Evolutionary conservation across 2,113 vertebrate species (phyloP), one percentile per base, ranked within the genome.

Genomic region (Anguilla japonica): DNA sequence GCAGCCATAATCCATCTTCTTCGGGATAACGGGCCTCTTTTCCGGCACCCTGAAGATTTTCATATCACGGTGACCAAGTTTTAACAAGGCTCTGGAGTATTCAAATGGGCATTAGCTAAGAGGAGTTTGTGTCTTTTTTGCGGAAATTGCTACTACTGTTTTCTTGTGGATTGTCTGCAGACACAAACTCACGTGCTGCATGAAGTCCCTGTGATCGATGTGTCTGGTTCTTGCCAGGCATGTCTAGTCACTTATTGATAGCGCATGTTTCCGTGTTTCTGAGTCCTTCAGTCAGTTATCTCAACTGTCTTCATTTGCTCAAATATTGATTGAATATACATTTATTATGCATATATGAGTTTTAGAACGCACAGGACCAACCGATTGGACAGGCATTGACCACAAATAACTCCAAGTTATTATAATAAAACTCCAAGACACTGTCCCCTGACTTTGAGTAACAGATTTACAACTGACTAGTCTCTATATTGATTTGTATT

Each of bases 61-160:
- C 92, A 91, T 91, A 93, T 93, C 91, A 91, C 89, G 91, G 91
- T 93, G 91, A 92, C 89, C 79, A 84, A 83, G 87, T 87, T 91
- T 92, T 93, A 93, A 94, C 92, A 93, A 93, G 92, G 88, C 94
- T 92, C 93, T 87, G 89, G 92, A 91, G 93, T 85, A 91, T 92
- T 92, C 67, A 29, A 71, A 87, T 82, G 83, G 87, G 71, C 80
- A 83, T 88, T 87, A 83, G 82, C 75, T 79, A 84, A 83, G 82
- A 63, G 81, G 50, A 88, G 88, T 83, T 75, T 87, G 63, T 87
- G 83, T 87, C 71, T 89, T 53, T 87, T 79, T 89, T 53, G 22
- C 79, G 83, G 89, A 83, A 60, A 89, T 90, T 43, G 80, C 80
- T 0, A 87, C 85, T 83, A 22, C 34, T 34, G 34, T 29, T n/a